phyloP scores from a whole-genome alignment of 92 coral and sea anemone species.

The Palythoa grandiflora region DNA sequence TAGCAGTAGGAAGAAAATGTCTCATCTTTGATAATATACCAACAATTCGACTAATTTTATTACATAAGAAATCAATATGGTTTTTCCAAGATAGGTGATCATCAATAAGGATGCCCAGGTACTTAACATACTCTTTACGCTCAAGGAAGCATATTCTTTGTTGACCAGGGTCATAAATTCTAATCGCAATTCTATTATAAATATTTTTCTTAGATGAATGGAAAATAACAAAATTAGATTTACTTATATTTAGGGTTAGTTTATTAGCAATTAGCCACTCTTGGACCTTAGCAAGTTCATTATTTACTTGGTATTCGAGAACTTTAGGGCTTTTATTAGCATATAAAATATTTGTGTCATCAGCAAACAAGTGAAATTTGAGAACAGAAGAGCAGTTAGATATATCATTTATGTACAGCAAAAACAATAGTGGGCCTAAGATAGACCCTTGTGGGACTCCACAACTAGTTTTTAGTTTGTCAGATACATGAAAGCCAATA shows the following conservation, averaged over 20 bases:
- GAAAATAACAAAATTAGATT: constrained; percentile 27
- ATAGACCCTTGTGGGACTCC: constrained; percentile 18
- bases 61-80: constrained; percentile 36
- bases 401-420: constrained; percentile 12
- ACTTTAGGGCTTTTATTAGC: constrained; percentile 37
- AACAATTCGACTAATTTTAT: constrained; percentile 40
- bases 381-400: background rate
- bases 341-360: background rate
- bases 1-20: constrained; percentile 26
- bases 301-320: constrained; percentile 22
- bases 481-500: constrained; percentile 1
- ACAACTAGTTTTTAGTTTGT: background rate
- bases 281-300: constrained; percentile 24
- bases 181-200: constrained; percentile 22
- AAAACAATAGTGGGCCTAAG: constrained; percentile 20
- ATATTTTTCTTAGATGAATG: background rate
- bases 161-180: constrained; percentile 4
- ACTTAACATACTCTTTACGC: constrained; percentile 47
- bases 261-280: constrained; percentile 50
- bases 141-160: constrained; percentile 17
- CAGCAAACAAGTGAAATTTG: constrained; percentile 14
- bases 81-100: constrained; percentile 19
- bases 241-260: constrained; percentile 27
- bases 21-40: constrained; percentile 34
- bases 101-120: constrained; percentile 30